Evolutionary conservation across 2,888 invertebrate species (phyloP).

Genomic region (Lasioglossum zephyrum): DNA sequence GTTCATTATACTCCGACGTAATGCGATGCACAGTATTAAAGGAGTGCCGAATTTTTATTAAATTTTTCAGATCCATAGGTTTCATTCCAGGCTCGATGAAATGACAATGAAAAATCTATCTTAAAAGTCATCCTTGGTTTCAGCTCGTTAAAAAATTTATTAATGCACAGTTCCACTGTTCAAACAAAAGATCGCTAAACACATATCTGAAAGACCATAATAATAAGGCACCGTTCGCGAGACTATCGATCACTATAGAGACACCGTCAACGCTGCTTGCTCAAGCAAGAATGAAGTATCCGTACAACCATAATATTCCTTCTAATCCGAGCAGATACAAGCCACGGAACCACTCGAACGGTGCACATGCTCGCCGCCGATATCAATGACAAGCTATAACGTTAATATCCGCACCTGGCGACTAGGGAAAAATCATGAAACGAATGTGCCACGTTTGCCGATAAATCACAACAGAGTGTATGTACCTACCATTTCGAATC

Average conservation of each 20-base stretch:
- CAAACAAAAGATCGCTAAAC: neutral
- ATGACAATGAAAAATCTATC: neutral
- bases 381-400: slow-evolving; percentile 2
- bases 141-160: too few species aligned
- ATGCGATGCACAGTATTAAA: neutral
- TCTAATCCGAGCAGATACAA: neutral
- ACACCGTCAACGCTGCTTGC: neutral
- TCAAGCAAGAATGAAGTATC: neutral
- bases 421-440: neutral
- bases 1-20: neutral
- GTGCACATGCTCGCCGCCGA: neutral
- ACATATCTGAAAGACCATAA: neutral
- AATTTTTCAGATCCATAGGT: neutral
- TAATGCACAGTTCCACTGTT: neutral
- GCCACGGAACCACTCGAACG: neutral
- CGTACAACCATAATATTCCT: neutral
- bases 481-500: neutral
- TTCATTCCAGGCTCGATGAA: neutral
- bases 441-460: neutral
- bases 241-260: neutral
- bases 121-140: too few species aligned
- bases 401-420: slow-evolving; percentile 3
- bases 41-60: neutral
- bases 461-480: neutral
- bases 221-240: neutral